Percentiles rank a stretch among this genome's conserved stretches.
These are phyloP conservation scores for Echinops telfairi DNA, from an alignment of 2,113 vertebrate species.

Conservation along the genomic window DNA sequence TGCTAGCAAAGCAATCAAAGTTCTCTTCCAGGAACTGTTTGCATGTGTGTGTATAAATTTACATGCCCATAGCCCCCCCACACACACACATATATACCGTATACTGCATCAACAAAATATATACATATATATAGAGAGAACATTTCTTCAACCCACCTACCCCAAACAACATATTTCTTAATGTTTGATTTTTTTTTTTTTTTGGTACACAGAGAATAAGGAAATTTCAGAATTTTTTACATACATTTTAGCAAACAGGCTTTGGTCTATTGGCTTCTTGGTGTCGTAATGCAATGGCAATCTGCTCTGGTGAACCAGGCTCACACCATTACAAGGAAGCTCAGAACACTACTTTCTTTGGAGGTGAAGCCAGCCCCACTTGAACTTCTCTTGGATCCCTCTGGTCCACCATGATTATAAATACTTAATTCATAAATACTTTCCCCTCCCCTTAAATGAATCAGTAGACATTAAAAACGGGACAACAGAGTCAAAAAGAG, in stretches of 20 bases:
- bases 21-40: constrained; percentile 88
- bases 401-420: constrained; percentile 87
- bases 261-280: constrained; percentile 89
- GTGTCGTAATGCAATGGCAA: constrained; percentile 84
- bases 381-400: constrained; percentile 84
- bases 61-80: constrained; percentile 64
- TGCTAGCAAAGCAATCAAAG: constrained; percentile 89
- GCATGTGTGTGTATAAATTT: constrained; percentile 83
- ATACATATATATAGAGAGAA: too few relatives aligned
- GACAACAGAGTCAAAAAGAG: constrained; percentile 85
- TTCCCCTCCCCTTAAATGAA: constrained; percentile 76
- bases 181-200: constrained; percentile 79
- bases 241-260: constrained; percentile 84
- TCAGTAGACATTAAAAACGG: constrained; percentile 84
- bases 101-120: too few relatives aligned
- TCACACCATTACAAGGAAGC: constrained; percentile 84
- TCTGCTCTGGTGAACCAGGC: constrained; percentile 84
- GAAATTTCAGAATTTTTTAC: constrained; percentile 83
- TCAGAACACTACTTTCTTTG: constrained; percentile 85
- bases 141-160: too few relatives aligned
- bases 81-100: constrained; percentile 77
- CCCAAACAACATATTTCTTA: constrained; percentile 69
- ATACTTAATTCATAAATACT: constrained; percentile 82
- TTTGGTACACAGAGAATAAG: constrained; percentile 75
- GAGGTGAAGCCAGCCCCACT: constrained; percentile 92